Evolutionary conservation across 1,140 invertebrate species (phyloP).

Genomic region (Magallana gigas): DNA sequence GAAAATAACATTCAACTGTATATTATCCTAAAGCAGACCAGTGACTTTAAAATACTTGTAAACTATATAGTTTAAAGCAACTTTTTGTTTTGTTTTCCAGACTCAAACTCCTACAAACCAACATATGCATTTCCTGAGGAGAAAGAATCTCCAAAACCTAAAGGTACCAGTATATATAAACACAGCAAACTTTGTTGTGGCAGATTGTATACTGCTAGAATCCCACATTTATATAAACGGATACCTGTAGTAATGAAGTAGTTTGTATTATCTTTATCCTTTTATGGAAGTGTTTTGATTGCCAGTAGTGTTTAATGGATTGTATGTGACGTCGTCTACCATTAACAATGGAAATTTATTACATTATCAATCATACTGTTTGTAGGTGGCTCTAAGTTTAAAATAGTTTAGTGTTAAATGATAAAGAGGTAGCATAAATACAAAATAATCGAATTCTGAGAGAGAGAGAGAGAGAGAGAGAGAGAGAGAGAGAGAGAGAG

Average conservation of each 20-base stretch:
- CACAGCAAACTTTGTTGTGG: not conserved
- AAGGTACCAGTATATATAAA: constrained; percentile 10
- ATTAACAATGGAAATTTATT: constrained; percentile 14
- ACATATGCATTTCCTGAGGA: constrained; percentile 75
- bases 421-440: no score
- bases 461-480: no score
- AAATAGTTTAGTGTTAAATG: not conserved
- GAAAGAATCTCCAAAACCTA: constrained; percentile 67
- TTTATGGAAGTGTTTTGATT: not conserved
- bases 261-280: not conserved
- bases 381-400: not conserved
- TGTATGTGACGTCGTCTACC: not conserved
- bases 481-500: no score
- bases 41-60: no score
- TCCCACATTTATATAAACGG: no score
- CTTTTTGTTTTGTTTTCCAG: constrained; percentile 59
- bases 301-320: not conserved
- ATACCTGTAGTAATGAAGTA: no score
- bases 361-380: constrained; percentile 28
- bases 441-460: no score
- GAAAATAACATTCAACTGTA: no score
- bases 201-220: not conserved
- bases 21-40: no score
- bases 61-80: no score
- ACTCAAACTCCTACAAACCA: constrained; percentile 70